Conservation (phyloP, 2,888 invertebrate species). For the Camponotus fellah region DNA sequence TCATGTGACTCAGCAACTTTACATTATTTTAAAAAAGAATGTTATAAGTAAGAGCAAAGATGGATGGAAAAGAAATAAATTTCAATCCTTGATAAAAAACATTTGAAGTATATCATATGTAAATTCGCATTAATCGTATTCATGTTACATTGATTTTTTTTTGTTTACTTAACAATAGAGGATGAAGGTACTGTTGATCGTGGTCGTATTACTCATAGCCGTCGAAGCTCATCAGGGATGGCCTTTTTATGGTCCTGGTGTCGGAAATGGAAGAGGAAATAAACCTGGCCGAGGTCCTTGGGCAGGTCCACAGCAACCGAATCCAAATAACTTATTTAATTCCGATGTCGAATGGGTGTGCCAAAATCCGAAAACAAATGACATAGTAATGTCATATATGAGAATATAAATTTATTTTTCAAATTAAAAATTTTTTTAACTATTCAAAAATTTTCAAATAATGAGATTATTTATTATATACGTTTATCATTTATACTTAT, state of each 20-base stretch:
- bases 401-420: neutral
- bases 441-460: neutral
- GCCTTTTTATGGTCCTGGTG: neutral
- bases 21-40: neutral
- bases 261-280: neutral
- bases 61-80: neutral
- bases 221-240: neutral
- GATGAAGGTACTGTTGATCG: conserved; percentile 13
- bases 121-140: neutral
- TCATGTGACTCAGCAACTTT: neutral
- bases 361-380: conserved; percentile 27
- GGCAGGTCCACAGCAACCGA: neutral
- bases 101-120: neutral
- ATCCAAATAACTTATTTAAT: conserved; percentile 7
- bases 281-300: conserved; percentile 1
- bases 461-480: too few species aligned
- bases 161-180: neutral
- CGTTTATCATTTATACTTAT: too few species aligned
- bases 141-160: neutral
- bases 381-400: conserved; percentile 14
- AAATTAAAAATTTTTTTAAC: neutral
- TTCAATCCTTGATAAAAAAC: neutral
- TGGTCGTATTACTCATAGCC: neutral
- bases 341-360: conserved; percentile 39
- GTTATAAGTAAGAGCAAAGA: neutral